A percentile compares a stretch with the other conserved stretches of the same genome.
These are phyloP conservation scores for Garra rufa DNA, from an alignment of 2,113 vertebrate genomes.

Conservation along the genomic window DNA sequence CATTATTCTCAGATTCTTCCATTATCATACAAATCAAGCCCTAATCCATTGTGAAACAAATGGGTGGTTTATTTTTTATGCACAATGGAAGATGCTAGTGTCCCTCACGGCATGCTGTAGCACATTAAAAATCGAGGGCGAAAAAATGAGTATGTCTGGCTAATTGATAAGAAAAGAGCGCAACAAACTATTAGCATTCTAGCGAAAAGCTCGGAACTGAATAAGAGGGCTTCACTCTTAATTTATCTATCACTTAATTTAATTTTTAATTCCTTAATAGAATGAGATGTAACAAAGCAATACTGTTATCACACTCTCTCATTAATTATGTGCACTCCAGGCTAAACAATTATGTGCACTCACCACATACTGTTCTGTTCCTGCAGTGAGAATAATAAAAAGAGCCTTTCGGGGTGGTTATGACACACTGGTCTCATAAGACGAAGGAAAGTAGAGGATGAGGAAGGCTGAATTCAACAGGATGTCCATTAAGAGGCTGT, in stretches of 20 bases:
- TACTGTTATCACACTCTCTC: conserved; percentile 69
- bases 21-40: conserved; percentile 67
- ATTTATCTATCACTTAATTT: conserved; percentile 62
- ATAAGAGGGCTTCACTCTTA: conserved; percentile 42
- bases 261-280: conserved; percentile 62
- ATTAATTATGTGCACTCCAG: conserved; percentile 66
- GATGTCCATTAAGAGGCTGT: conserved; percentile 65
- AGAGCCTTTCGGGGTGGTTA: conserved; percentile 65
- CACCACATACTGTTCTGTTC: conserved; percentile 50
- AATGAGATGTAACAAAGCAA: conserved; percentile 61
- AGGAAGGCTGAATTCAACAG: conserved; percentile 38
- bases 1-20: conserved; percentile 60
- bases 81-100: conserved; percentile 63
- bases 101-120: conserved; percentile 68
- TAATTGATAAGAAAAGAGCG: conserved; percentile 77
- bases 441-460: conserved; percentile 44
- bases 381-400: conserved; percentile 65
- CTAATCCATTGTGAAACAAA: conserved; percentile 69
- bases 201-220: conserved; percentile 59
- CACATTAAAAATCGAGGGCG: conserved; percentile 60
- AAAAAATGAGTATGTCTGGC: conserved; percentile 65
- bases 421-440: conserved; percentile 54
- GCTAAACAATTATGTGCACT: conserved; percentile 66
- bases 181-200: conserved; percentile 59
- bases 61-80: conserved; percentile 63